A percentile compares a stretch with the other conserved stretches of the same genome.
phyloP scores from a whole-genome alignment of 2,113 vertebrate genomes.

The Sceloporus undulatus region DNA sequence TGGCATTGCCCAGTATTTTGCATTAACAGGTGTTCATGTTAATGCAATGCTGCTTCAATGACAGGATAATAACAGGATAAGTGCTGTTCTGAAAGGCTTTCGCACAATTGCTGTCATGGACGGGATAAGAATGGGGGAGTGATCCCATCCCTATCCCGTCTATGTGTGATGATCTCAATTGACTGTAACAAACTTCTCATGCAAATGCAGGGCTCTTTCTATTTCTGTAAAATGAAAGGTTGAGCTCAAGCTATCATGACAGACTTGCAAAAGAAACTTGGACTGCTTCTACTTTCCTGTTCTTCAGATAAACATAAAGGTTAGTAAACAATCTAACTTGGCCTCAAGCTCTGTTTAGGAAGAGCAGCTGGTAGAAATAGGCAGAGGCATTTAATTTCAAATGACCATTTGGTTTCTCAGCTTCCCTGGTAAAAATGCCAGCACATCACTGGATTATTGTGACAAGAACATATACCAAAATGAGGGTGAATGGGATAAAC shows the following conservation, averaged over 20 bases:
- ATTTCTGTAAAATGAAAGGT: constrained; percentile 19
- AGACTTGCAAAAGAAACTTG: not conserved
- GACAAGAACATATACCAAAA: not conserved
- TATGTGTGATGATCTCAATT: not conserved
- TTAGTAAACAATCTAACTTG: not conserved
- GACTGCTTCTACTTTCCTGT: not conserved
- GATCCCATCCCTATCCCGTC: too few relatives aligned
- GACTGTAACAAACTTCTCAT: not conserved
- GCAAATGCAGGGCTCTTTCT: not conserved
- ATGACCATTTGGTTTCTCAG: constrained; percentile 28
- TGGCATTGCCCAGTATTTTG: too few relatives aligned
- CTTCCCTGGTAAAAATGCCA: not conserved
- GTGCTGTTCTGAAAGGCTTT: too few relatives aligned
- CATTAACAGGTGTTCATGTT: too few relatives aligned
- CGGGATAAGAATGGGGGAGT: too few relatives aligned
- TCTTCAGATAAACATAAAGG: not conserved
- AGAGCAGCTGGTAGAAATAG: not conserved
- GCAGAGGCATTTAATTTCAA: not conserved
- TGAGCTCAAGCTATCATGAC: not conserved
- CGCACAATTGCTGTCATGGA: too few relatives aligned
- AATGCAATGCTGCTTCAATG: too few relatives aligned
- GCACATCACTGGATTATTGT: constrained; percentile 22
- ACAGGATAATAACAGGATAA: too few relatives aligned
- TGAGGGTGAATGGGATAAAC: too few relatives aligned
- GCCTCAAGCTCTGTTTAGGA: fast-evolving